These are phyloP conservation scores for Sphaeramia orbicularis DNA, from an alignment of 2,797 vertebrate genomes.

Conservation along the genomic window DNA sequence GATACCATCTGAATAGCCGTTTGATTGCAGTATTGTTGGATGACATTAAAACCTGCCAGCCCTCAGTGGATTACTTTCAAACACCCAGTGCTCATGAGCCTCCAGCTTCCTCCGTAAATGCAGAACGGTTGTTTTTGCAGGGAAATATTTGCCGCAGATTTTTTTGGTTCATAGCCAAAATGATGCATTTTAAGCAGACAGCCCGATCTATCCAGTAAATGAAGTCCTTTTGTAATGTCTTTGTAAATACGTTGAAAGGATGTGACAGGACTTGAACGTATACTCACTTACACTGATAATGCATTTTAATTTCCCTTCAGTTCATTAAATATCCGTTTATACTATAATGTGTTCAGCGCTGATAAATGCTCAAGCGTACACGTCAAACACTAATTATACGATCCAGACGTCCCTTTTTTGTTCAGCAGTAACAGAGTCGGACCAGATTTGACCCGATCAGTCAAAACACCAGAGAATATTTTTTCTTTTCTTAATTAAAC, in stretches of 20 bases:
- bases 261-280: neutral
- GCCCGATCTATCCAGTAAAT: neutral
- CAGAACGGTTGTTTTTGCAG: conserved; percentile 9
- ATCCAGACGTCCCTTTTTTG: conserved; percentile 13
- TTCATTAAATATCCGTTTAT: neutral
- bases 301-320: neutral
- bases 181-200: conserved; percentile 8
- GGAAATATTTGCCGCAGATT: neutral
- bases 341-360: conserved; percentile 8
- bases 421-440: conserved; percentile 3
- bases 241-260: conserved; percentile 11
- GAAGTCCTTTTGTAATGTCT: neutral
- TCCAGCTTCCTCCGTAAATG: neutral
- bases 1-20: conserved; percentile 60
- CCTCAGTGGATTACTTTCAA: conserved; percentile 62
- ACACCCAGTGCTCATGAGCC: conserved; percentile 28
- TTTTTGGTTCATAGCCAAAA: neutral
- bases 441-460: conserved; percentile 3
- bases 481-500: conserved; percentile 7
- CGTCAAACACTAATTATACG: conserved; percentile 18
- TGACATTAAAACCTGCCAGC: conserved; percentile 67
- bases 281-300: neutral
- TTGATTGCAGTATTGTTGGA: conserved; percentile 61
- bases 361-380: conserved; percentile 15
- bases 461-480: neutral